These are phyloP conservation scores for Elgaria multicarinata DNA, from an alignment of 2,113 vertebrate genomes.

Conservation along the genomic window DNA sequence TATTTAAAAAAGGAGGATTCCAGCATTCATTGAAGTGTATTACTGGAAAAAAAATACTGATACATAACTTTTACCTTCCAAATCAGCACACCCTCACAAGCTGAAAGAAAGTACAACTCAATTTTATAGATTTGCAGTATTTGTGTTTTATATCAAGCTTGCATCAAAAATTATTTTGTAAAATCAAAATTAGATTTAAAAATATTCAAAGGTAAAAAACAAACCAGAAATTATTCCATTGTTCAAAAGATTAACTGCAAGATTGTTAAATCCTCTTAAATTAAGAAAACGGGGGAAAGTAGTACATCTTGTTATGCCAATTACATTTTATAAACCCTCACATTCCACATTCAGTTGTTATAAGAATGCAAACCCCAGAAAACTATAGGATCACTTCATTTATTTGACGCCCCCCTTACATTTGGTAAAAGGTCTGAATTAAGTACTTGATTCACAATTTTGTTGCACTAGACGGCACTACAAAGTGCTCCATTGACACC, in stretches of 20 bases:
- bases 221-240: conserved; percentile 2
- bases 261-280: background rate
- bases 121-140: conserved; percentile 25
- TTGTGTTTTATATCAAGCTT: conserved; percentile 9
- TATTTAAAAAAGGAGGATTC: conserved; percentile 29
- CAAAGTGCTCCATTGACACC: background rate
- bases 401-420: background rate
- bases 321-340: background rate
- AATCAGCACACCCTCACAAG: conserved; percentile 26
- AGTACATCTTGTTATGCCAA: background rate
- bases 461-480: background rate
- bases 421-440: background rate
- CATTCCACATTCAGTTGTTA: background rate
- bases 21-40: conserved; percentile 15
- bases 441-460: background rate
- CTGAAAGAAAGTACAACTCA: conserved; percentile 32
- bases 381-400: background rate
- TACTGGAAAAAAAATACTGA: conserved; percentile 26
- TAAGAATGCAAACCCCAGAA: background rate
- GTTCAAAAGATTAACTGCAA: conserved; percentile 18
- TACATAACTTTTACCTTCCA: background rate
- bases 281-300: background rate
- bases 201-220: conserved; percentile 23
- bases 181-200: conserved; percentile 20
- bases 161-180: conserved; percentile 21